phyloP scores from a whole-genome alignment of 2,888 invertebrate genomes.

The Pachliopta kotzebuea region DNA sequence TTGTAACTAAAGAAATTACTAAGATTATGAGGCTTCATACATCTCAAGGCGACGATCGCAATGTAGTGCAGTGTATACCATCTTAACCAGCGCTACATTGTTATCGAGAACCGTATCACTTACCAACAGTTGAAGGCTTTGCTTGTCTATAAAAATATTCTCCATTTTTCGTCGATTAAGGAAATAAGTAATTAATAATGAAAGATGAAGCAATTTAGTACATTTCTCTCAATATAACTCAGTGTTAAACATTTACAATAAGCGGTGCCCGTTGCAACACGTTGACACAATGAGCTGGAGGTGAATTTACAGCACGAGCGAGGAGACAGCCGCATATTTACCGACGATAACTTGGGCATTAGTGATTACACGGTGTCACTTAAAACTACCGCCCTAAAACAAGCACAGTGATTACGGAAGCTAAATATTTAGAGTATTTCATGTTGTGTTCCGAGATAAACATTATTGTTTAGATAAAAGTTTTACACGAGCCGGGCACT shows the following conservation, averaged over 20 bases:
- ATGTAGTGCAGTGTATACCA: too few relatives aligned
- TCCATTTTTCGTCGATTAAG: background rate
- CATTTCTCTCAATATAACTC: background rate
- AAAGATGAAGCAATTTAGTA: background rate
- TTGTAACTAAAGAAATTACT: too few relatives aligned
- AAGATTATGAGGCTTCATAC: too few relatives aligned
- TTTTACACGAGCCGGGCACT: too few relatives aligned
- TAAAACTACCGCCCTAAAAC: conserved; percentile 43
- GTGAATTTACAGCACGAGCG: conserved; percentile 2
- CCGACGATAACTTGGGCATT: conserved; percentile 38
- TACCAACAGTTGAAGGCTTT: too few relatives aligned
- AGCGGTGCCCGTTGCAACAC: background rate
- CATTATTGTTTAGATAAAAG: conserved; percentile 39
- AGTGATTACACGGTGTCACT: conserved; percentile 24
- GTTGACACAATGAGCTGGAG: conserved; percentile 1
- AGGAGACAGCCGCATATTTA: conserved; percentile 11
- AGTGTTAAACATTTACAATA: background rate
- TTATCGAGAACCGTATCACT: too few relatives aligned
- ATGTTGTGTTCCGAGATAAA: conserved; percentile 38
- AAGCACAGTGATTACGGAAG: conserved; percentile 53
- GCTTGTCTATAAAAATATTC: too few relatives aligned
- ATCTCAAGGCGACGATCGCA: too few relatives aligned
- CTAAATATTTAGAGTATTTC: conserved; percentile 69
- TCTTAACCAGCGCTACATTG: too few relatives aligned
- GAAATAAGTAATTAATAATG: background rate